Base-by-base conservation (phyloP, 2,113 vertebrate species). In the Muscicapa adusta region DNA sequence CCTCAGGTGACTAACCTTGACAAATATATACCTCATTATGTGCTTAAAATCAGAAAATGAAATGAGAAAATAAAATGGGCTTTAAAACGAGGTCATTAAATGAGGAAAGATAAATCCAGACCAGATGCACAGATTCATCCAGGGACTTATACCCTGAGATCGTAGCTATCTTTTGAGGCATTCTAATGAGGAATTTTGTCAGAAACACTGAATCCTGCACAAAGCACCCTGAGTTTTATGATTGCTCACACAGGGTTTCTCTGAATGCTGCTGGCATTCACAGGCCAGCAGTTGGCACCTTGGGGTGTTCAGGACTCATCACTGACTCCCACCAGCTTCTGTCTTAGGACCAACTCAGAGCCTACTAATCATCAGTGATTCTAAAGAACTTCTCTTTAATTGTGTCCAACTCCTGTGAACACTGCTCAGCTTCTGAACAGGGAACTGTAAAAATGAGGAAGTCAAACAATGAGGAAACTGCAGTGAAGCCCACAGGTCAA, bases 1-100 rank as follows among this genome's bases (percentile, higher is more conserved):
- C 12, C 18, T 34, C 68, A 72, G 53, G 13, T 60, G 29, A 72
- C 25, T 66, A 82, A 62, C 11, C 14, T 65, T 15, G 36, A 36
- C 20, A 85, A 79, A 61, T 15, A 31, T 4, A 18, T 28, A 25
- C 18, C 66, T 74, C 31, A 43, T 53, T 56, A 57, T 36, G 13
- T 72, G 22, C 29, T 78, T 71, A 67, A 94, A 90, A 82, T 33
- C 24, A 77, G 29, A 29, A 72, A 84, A 86, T 38, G 17, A 74
- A 85, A 71, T 45, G 8, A 47, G 29, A 67, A 71, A 82, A 76
- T 47, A 61, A 81, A 93, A 77, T 7, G 7, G 50, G 12, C 24
- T 62, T 82, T 74, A 53, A 84, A 72, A 86, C 50, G 8, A 62
- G 10, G 13, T 48, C 17, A 85, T 45, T 42, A 51, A 62, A 48